Conservation (phyloP, 2,113 vertebrate species). For the Cyphotilapia sp. region DNA sequence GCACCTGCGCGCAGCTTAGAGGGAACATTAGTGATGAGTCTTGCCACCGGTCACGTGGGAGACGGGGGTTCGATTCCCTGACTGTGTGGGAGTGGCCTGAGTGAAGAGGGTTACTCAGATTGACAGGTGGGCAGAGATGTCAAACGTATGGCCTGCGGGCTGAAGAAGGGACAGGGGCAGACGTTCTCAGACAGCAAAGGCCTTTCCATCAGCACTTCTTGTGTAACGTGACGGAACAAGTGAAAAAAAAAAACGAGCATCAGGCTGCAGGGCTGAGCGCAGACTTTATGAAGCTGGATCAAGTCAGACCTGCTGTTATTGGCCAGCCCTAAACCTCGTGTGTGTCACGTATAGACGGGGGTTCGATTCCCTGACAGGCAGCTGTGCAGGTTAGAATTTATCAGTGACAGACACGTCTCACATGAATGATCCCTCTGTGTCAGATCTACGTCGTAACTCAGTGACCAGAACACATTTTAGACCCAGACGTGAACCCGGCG, state of each 20-base stretch:
- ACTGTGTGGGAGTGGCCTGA: not conserved
- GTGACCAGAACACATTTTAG: not conserved
- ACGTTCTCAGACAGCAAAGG: not conserved
- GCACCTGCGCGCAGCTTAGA: rapidly evolving
- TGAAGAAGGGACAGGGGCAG: not conserved
- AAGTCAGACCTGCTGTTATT: not conserved
- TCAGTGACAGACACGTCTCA: rapidly evolving
- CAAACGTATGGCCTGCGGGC: rapidly evolving
- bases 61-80: rapidly evolving
- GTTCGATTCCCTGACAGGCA: not conserved
- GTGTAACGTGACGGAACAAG: not conserved
- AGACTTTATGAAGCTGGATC: no score
- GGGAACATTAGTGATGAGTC: not conserved
- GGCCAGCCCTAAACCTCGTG: not conserved
- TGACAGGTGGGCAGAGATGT: not conserved
- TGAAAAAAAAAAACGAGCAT: not conserved
- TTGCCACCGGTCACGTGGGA: rapidly evolving
- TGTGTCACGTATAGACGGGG: rapidly evolving
- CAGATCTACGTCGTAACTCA: not conserved
- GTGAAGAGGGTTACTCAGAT: not conserved
- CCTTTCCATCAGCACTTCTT: not conserved
- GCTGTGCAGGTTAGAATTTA: not conserved
- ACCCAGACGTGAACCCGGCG: not conserved
- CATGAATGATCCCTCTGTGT: not conserved
- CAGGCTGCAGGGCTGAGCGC: not conserved